These are phyloP conservation scores for Callorhinus ursinus DNA, from an alignment of 2,113 vertebrate genomes.

Conservation along the genomic window DNA sequence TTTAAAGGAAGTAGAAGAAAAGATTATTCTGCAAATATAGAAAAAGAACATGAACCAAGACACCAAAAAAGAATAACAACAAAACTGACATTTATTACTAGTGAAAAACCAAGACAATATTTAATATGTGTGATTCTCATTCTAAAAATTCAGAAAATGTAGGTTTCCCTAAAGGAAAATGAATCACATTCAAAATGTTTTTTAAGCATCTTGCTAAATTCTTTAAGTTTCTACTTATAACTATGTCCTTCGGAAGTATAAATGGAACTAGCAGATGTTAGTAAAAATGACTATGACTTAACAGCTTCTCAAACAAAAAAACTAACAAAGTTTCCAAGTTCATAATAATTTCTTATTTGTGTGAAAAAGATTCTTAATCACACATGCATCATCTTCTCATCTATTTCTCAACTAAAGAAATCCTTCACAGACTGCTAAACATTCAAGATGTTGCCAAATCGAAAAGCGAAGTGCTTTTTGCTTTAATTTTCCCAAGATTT, in stretches of 20 bases:
- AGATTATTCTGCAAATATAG: not conserved
- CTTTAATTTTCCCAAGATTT: not conserved
- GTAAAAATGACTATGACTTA: conserved; percentile 50
- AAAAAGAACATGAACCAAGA: not conserved
- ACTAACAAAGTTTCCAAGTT: not conserved
- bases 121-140: not conserved
- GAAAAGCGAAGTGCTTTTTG: not conserved
- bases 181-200: not conserved
- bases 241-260: conserved; percentile 8
- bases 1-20: conserved; percentile 5
- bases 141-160: conserved; percentile 1
- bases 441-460: not conserved
- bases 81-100: not conserved
- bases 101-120: not conserved
- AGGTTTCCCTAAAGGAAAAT: not conserved
- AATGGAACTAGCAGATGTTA: conserved; percentile 47
- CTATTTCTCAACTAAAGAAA: not conserved
- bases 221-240: conserved; percentile 38
- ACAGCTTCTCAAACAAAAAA: conserved; percentile 42
- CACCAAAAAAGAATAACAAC: not conserved
- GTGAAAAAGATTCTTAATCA: conserved; percentile 14
- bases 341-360: conserved; percentile 44
- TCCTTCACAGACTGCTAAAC: not conserved
- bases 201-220: conserved; percentile 41
- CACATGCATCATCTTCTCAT: not conserved